Evolutionary conservation across 2,797 vertebrate species (phyloP).

Genomic region (Intellagama lesueurii): DNA sequence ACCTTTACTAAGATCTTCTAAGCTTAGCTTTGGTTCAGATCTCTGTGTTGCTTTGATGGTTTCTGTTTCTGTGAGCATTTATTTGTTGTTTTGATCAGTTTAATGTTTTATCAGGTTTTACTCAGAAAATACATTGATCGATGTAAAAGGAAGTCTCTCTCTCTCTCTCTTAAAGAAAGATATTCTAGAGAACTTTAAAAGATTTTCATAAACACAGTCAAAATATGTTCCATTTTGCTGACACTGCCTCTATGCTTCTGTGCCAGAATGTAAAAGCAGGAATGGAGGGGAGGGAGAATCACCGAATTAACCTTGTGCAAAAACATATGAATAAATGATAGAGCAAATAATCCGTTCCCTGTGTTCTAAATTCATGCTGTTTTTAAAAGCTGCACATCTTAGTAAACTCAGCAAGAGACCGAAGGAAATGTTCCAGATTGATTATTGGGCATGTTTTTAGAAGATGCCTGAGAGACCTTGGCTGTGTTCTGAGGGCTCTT

Average conservation of each 20-base stretch:
- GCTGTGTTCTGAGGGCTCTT: background rate
- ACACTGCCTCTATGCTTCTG: constrained; percentile 30
- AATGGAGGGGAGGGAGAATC: background rate
- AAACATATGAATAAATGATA: constrained; percentile 56
- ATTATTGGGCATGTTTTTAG: constrained; percentile 34
- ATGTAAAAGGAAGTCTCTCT: constrained; percentile 8
- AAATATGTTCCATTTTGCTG: constrained; percentile 57
- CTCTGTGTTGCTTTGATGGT: constrained; percentile 28
- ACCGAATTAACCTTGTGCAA: constrained; percentile 52
- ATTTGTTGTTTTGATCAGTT: constrained; percentile 47
- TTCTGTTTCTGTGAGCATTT: constrained; percentile 44
- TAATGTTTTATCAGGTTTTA: constrained; percentile 53
- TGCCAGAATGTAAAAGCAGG: constrained; percentile 36
- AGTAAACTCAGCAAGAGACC: constrained; percentile 34
- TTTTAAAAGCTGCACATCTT: constrained; percentile 46
- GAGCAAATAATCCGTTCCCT: constrained; percentile 28
- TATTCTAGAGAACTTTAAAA: constrained; percentile 21
- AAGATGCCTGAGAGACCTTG: constrained; percentile 10
- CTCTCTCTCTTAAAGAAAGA: background rate
- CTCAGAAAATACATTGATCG: constrained; percentile 35
- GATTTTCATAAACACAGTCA: constrained; percentile 31
- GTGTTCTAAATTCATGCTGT: constrained; percentile 21
- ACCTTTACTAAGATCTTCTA: background rate
- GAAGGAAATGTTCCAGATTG: constrained; percentile 28
- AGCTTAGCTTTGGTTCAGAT: background rate